phyloP scores from a whole-genome alignment of 2,888 invertebrate species.

The Malacosoma neustria region DNA sequence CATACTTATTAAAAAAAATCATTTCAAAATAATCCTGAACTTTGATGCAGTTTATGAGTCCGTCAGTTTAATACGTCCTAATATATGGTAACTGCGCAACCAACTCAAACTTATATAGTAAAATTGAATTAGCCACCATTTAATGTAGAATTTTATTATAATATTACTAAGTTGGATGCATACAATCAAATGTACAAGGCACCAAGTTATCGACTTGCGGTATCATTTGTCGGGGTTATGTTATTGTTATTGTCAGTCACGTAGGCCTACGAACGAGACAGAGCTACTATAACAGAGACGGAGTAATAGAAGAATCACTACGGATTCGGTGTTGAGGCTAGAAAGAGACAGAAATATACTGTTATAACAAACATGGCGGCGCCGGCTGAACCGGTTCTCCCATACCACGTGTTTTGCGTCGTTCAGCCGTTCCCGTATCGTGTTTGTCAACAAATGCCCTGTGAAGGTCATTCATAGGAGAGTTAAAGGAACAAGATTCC shows the following conservation, averaged over 20 bases:
- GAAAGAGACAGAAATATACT: conserved; percentile 49
- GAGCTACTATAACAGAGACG: conserved; percentile 28
- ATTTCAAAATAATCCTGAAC: no score
- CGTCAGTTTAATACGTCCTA: no score
- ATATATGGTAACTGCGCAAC: no score
- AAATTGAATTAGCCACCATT: no score
- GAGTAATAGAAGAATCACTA: conserved; percentile 21
- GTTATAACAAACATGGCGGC: conserved; percentile 71
- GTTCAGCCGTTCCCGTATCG: conserved; percentile 50
- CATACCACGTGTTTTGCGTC: conserved; percentile 62
- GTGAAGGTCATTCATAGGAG: conserved; percentile 62
- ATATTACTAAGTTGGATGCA: conserved; percentile 16
- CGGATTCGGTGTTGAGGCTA: conserved; percentile 23
- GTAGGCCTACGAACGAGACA: conserved; percentile 52
- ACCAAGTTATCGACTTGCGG: conserved; percentile 21
- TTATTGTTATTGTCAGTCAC: conserved; percentile 68
- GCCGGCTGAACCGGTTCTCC: conserved; percentile 61
- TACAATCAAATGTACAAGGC: conserved; percentile 16
- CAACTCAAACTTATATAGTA: no score
- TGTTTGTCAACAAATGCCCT: conserved; percentile 72
- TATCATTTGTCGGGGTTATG: conserved; percentile 44
- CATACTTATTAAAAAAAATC: no score
- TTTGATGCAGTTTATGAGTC: no score
- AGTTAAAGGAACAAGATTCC: conserved; percentile 48
- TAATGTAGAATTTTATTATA: conserved; percentile 17